Conservation (phyloP, 2,113 vertebrate species). For the Mus spicilegus region DNA sequence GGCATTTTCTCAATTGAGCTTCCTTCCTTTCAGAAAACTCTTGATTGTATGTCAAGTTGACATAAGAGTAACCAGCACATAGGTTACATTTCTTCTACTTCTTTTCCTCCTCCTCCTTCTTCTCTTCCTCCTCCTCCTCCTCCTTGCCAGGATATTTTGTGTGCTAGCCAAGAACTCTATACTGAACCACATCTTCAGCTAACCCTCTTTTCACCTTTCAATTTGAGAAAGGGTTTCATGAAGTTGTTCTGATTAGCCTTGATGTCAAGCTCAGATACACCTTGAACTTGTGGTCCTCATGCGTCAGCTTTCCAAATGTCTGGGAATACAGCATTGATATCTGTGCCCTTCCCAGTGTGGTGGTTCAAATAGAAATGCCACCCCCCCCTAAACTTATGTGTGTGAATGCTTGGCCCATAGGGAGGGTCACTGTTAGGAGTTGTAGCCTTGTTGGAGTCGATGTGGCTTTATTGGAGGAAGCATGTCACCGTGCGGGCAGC, state of each 20-base stretch:
- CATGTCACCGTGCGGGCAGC: too few species aligned
- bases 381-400: too few species aligned
- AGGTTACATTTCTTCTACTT: background rate
- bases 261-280: background rate
- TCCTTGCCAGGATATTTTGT: background rate
- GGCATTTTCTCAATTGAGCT: background rate
- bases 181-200: background rate
- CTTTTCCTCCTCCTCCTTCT: too few species aligned
- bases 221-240: background rate
- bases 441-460: too few species aligned
- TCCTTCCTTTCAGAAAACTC: background rate
- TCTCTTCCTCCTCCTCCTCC: too few species aligned
- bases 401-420: too few species aligned
- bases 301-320: background rate
- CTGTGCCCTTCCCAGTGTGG: background rate
- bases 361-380: too few species aligned
- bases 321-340: background rate
- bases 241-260: background rate
- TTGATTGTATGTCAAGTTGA: background rate
- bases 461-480: too few species aligned
- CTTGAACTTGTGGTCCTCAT: background rate
- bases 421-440: too few species aligned
- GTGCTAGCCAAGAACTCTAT: background rate
- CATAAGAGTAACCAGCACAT: background rate
- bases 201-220: background rate